A percentile compares a stretch with the other conserved stretches of the same genome.
Evolutionary conservation across 2,113 vertebrate species (phyloP).

Genomic region (Microcebus griseorufus): DNA sequence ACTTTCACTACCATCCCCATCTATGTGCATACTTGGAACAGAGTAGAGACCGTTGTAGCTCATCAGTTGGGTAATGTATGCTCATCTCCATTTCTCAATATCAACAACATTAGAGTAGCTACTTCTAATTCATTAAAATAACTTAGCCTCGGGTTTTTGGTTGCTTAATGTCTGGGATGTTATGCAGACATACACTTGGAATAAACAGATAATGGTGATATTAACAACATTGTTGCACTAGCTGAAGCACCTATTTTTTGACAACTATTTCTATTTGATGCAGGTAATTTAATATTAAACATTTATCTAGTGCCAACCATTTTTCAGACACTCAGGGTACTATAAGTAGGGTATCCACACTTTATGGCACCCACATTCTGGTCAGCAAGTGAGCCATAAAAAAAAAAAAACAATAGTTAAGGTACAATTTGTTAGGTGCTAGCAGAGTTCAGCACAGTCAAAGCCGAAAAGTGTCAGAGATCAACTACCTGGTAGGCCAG

Average conservation of each 20-base stretch:
- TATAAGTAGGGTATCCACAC: background rate
- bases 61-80: background rate
- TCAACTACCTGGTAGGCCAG: background rate
- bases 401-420: conserved; percentile 28
- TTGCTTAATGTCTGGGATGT: background rate
- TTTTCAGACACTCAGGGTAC: background rate
- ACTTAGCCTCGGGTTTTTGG: background rate
- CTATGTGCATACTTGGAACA: background rate
- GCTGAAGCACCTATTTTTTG: background rate
- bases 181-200: background rate
- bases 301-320: background rate
- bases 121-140: conserved; percentile 31
- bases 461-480: background rate
- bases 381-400: background rate
- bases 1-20: background rate
- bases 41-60: background rate
- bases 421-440: background rate
- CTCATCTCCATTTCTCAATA: background rate
- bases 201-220: background rate
- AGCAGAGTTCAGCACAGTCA: background rate
- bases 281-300: background rate
- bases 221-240: background rate
- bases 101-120: background rate
- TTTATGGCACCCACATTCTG: background rate
- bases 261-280: background rate